phyloP scores from a whole-genome alignment of 2,113 vertebrate genomes.

The Vanacampus margaritifer region DNA sequence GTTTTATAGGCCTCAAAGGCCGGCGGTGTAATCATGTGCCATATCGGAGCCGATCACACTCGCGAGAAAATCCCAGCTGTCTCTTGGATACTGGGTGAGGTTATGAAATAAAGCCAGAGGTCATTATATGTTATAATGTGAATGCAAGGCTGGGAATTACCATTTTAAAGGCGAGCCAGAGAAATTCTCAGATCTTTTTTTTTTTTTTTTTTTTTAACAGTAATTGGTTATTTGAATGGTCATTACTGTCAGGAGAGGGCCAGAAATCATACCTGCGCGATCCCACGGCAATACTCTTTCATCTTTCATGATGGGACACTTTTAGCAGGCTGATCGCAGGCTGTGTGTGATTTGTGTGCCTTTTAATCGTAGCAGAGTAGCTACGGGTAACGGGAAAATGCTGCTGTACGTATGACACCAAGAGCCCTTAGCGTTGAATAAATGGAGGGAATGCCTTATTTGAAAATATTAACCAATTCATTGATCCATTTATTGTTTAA shows the following conservation, averaged over 20 bases:
- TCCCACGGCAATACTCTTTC: conserved; percentile 29
- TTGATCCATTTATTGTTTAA: not conserved
- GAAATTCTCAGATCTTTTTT: conserved; percentile 51
- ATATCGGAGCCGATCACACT: conserved; percentile 45
- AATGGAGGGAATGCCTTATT: conserved; percentile 8
- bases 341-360: conserved; percentile 42
- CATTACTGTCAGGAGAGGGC: conserved; percentile 52
- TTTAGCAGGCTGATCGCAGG: conserved; percentile 42
- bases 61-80: conserved; percentile 59
- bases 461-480: conserved; percentile 4
- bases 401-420: not conserved
- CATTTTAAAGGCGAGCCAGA: conserved; percentile 51
- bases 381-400: conserved; percentile 33
- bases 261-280: conserved; percentile 44
- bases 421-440: conserved; percentile 13
- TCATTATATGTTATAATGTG: conserved; percentile 58
- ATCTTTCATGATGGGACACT: conserved; percentile 34
- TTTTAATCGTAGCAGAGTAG: conserved; percentile 43
- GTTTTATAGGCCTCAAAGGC: conserved; percentile 49
- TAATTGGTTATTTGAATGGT: conserved; percentile 65
- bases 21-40: conserved; percentile 54
- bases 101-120: conserved; percentile 61
- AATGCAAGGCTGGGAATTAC: conserved; percentile 49
- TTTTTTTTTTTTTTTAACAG: no score
- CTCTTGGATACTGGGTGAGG: conserved; percentile 42